Conservation (phyloP, 1,140 invertebrate species). For the Leucophenga varia region DNA sequence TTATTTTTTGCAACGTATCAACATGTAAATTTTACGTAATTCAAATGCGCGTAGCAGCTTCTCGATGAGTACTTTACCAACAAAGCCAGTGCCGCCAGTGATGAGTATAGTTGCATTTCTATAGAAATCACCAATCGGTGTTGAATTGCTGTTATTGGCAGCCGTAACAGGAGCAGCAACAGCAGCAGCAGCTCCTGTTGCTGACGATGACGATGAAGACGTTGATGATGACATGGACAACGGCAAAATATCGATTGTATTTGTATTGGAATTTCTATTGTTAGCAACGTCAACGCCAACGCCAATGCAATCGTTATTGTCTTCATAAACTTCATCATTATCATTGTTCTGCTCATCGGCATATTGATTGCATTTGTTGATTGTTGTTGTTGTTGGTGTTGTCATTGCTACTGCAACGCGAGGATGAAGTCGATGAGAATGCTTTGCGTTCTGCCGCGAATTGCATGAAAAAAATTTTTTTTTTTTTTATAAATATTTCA, state of each 20-base stretch:
- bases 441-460: constrained; percentile 30
- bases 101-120: constrained; percentile 60
- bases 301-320: not conserved
- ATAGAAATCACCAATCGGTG: constrained; percentile 56
- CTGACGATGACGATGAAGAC: not conserved
- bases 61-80: constrained; percentile 85
- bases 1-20: constrained; percentile 80
- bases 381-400: constrained; percentile 14
- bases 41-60: constrained; percentile 79
- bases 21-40: constrained; percentile 73
- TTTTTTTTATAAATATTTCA: not conserved
- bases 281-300: no score
- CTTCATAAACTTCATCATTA: not conserved
- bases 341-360: constrained; percentile 14
- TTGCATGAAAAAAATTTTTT: not conserved
- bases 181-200: not conserved
- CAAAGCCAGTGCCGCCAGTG: constrained; percentile 78
- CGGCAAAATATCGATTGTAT: not conserved
- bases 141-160: no score
- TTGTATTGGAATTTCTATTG: not conserved
- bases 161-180: no score
- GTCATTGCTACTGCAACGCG: constrained; percentile 32
- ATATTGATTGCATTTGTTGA: constrained; percentile 15
- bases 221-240: not conserved
- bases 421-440: constrained; percentile 42